Conservation (phyloP, 2,888 invertebrate species). For the Eustalomyia histrio region DNA sequence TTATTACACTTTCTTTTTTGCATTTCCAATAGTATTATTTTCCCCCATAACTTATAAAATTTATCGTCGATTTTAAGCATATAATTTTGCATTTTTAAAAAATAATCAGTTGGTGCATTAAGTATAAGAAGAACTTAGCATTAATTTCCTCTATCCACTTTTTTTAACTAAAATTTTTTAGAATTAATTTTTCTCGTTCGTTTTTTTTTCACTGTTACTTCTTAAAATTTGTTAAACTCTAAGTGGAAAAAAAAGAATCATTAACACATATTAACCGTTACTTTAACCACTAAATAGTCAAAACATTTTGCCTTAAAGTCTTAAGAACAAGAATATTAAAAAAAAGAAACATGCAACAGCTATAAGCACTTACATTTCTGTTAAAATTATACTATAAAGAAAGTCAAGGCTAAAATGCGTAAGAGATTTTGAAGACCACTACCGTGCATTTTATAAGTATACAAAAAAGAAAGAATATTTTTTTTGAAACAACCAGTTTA, state of each 20-base stretch:
- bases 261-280: constrained; percentile 39
- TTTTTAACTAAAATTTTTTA: too few relatives aligned
- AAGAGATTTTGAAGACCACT: neutral
- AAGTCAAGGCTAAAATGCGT: neutral
- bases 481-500: neutral
- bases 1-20: too few relatives aligned
- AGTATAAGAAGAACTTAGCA: too few relatives aligned
- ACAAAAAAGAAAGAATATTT: neutral
- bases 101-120: too few relatives aligned
- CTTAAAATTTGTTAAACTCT: too few relatives aligned
- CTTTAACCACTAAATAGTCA: constrained; percentile 21
- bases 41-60: too few relatives aligned
- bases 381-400: neutral
- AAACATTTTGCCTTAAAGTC: neutral
- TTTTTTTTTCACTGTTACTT: too few relatives aligned
- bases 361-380: neutral
- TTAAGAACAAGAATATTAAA: neutral
- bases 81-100: too few relatives aligned
- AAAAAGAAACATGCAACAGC: neutral
- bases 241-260: constrained; percentile 2
- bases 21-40: too few relatives aligned
- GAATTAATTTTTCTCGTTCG: too few relatives aligned
- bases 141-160: too few relatives aligned
- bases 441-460: neutral
- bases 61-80: too few relatives aligned